Evolutionary conservation across 2,797 vertebrate genomes (phyloP), one percentile per base, ranked within the genome.

Genomic region (Xyrichtys novacula): DNA sequence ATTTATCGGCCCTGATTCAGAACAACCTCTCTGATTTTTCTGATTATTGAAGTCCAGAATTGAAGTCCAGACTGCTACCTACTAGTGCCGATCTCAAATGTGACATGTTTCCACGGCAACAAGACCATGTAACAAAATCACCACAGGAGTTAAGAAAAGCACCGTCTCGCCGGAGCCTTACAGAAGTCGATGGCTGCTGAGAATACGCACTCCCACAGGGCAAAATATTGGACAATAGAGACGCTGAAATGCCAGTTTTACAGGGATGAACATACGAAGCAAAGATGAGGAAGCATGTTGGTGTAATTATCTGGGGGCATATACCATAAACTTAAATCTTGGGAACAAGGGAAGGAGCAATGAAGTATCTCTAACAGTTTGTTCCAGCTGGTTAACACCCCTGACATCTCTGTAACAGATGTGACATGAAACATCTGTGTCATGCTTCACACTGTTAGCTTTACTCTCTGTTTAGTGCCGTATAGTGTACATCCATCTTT

Each of bases 61-160:
- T 8, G 36, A 65, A 78, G 78, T 64, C 55, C 73, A 80, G 75
- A 73, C 70, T 69, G 72, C 80, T 58, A 78, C 84, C 70, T 78
- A 55, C 80, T 76, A 66, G 56, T 68, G 79, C 87, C 85, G 76
- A 73, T 88, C 85, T 85, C 74, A 46, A 80, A 78, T 82, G 81
- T 83, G 85, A 88, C 84, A 76, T 12, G 87, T 92, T 89, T 83
- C 91, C 88, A 91, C 49, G 68, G 88, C 88, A 91, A 92, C 89
- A 63, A 54, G 61, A 53, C 79, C 29, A 63, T 25, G 73, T 59
- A 83, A 88, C 80, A 83, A 81, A 88, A 85, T 83, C 86, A 80
- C 85, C 79, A 58, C 81, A 77, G 82, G 84, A 87, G 76, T 72
- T 56, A 48, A 76, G 71, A 60, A 70, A 68, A 52, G 78, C 85